Conservation (phyloP, 2,797 vertebrate species). For the Dryobates pubescens region DNA sequence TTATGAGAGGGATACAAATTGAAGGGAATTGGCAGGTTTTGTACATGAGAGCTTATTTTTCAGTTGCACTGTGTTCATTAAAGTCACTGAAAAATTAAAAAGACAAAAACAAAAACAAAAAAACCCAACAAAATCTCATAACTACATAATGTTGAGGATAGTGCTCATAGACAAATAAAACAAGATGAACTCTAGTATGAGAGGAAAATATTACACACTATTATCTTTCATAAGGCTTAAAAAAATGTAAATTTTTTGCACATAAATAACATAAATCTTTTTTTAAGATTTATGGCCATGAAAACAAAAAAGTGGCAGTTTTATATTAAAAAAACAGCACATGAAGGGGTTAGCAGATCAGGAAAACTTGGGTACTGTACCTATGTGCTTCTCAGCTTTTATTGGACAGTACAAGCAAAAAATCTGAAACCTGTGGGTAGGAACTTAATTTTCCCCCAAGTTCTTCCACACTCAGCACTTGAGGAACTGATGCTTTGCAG, state of each 20-base stretch:
- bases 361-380: neutral
- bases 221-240: neutral
- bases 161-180: neutral
- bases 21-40: conserved; percentile 38
- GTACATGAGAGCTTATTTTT: conserved; percentile 2
- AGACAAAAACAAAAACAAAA: too few species aligned
- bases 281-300: neutral
- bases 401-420: neutral
- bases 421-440: neutral
- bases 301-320: neutral
- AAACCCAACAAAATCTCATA: neutral
- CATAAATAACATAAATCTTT: neutral
- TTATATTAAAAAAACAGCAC: neutral
- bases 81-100: neutral
- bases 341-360: neutral
- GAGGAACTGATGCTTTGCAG: neutral
- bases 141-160: neutral
- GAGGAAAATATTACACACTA: neutral
- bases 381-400: neutral
- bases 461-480: conserved; percentile 4
- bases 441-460: conserved; percentile 2
- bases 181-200: neutral
- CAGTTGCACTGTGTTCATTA: neutral
- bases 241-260: neutral
- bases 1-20: conserved; percentile 53